Conservation (phyloP, 1,140 invertebrate species). For the Ptiloglossa arizonensis region DNA sequence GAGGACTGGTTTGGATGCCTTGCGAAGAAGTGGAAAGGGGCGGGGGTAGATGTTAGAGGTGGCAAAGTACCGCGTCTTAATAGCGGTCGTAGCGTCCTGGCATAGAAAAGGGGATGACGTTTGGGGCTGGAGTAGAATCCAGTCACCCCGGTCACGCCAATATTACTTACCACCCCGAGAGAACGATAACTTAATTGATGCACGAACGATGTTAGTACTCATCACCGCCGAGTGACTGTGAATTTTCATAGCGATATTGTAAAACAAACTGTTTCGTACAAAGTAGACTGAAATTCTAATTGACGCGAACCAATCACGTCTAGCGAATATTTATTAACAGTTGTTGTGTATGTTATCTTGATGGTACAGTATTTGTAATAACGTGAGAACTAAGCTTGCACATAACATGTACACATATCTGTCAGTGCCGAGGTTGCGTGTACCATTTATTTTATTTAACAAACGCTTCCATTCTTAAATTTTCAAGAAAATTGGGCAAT, state of each 20-base stretch:
- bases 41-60: constrained; percentile 58
- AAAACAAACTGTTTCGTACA: too few species aligned
- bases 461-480: too few species aligned
- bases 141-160: constrained; percentile 69
- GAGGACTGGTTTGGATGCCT: constrained; percentile 39
- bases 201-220: constrained; percentile 63
- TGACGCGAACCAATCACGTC: too few species aligned
- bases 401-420: too few species aligned
- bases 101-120: constrained; percentile 51
- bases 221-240: constrained; percentile 31
- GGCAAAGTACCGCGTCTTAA: constrained; percentile 69
- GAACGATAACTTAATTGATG: constrained; percentile 73
- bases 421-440: too few species aligned
- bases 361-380: too few species aligned
- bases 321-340: too few species aligned
- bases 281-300: too few species aligned
- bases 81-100: constrained; percentile 60
- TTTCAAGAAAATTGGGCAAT: too few species aligned
- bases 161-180: constrained; percentile 68
- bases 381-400: too few species aligned
- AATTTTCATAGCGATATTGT: constrained; percentile 39
- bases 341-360: too few species aligned
- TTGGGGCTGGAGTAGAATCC: constrained; percentile 33
- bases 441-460: too few species aligned
- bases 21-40: constrained; percentile 35